Conservation (phyloP, 2,113 vertebrate species). For the Reinhardtius hippoglossoides region DNA sequence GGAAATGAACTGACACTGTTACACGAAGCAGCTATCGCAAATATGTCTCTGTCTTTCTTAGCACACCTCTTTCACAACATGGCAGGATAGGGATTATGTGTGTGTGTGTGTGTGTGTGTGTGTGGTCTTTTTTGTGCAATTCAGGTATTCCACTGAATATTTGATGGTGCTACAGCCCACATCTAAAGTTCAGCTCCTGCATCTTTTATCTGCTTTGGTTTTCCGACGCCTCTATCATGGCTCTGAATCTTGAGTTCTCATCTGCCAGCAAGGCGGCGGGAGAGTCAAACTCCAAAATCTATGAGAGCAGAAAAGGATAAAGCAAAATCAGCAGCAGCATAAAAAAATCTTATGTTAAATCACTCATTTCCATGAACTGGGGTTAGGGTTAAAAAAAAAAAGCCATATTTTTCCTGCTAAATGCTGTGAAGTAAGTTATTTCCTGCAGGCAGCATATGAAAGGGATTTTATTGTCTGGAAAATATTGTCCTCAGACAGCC, state of each 20-base stretch:
- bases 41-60: conserved; percentile 32
- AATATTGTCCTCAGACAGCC: conserved; percentile 15
- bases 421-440: conserved; percentile 24
- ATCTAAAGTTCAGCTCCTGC: conserved; percentile 38
- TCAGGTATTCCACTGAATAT: conserved; percentile 23
- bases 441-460: conserved; percentile 3
- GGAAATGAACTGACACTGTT: conserved; percentile 36
- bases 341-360: conserved; percentile 3
- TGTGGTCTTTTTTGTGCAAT: conserved; percentile 43
- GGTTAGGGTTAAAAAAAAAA: conserved; percentile 13
- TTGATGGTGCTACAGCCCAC: neutral
- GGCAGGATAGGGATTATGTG: conserved; percentile 42
- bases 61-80: conserved; percentile 32
- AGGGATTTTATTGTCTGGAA: conserved; percentile 22
- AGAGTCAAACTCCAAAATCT: conserved; percentile 97
- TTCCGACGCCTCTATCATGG: conserved; percentile 92
- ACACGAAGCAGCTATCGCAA: conserved; percentile 20
- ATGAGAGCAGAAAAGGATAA: conserved; percentile 51
- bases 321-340: conserved; percentile 40
- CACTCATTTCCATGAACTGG: conserved; percentile 7
- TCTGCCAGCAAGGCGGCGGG: conserved; percentile 91
- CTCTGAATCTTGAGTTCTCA: conserved; percentile 92
- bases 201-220: conserved; percentile 62
- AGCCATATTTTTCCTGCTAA: neutral
- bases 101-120: neutral